phyloP scores from a whole-genome alignment of 2,113 vertebrate genomes.

The Petaurus breviceps region DNA sequence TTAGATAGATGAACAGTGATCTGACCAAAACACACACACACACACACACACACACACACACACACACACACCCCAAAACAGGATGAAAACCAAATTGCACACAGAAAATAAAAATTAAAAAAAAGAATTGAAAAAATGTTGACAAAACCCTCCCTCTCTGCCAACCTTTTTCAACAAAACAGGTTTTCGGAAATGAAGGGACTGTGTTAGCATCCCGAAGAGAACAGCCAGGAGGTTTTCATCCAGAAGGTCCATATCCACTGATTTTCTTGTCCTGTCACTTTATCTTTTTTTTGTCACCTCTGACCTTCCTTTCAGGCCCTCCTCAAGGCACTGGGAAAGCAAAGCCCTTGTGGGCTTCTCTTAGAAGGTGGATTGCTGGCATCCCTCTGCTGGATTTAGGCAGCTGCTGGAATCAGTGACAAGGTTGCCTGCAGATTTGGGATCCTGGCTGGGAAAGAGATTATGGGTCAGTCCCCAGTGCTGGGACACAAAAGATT shows the following conservation, averaged over 20 bases:
- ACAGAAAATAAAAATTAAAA: neutral
- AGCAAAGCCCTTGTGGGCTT: constrained; percentile 92
- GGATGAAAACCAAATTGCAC: constrained; percentile 78
- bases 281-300: constrained; percentile 96
- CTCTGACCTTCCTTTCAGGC: constrained; percentile 94
- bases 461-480: constrained; percentile 93
- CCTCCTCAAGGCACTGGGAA: constrained; percentile 90
- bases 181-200: constrained; percentile 89
- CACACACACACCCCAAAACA: constrained; percentile 62
- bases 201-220: constrained; percentile 83
- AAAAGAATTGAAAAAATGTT: constrained; percentile 54
- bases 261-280: constrained; percentile 97
- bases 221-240: constrained; percentile 86
- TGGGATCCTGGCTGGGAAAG: constrained; percentile 95
- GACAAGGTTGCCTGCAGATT: constrained; percentile 93
- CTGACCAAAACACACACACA: constrained; percentile 85
- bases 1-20: constrained; percentile 92
- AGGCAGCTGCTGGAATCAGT: constrained; percentile 93
- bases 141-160: constrained; percentile 60
- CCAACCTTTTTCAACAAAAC: constrained; percentile 73
- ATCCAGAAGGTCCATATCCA: constrained; percentile 89
- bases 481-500: constrained; percentile 91
- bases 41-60: neutral
- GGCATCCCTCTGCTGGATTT: constrained; percentile 91
- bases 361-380: constrained; percentile 94